Evolutionary conservation across 2,113 vertebrate species (phyloP), one percentile per base, ranked within the genome.

Genomic region (Phyllostomus discolor): DNA sequence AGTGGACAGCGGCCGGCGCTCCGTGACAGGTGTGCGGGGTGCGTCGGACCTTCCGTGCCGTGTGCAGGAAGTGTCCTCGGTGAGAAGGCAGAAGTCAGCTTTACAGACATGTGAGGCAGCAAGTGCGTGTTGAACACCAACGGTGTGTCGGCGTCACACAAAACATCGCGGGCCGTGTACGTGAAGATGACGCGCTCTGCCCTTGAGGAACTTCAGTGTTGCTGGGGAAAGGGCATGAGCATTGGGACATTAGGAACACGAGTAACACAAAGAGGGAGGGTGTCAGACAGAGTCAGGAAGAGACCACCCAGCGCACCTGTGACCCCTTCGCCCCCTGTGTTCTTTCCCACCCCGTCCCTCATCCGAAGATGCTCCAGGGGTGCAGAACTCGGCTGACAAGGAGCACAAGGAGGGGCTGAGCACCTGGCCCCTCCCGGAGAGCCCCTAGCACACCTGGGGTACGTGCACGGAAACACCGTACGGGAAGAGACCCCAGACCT

Each of bases 391-490:
- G 11, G 22, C 33, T 15, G 7, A n/a, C 15, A 1, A 2, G 46
- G 12, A 15, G 12, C 4, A 11, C 5, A 0, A 43, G 19, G 35
- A 35, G 35, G 22, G 16, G 48, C 48, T 3, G 35, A 93, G 82
- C 69, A 12, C 26, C 43, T 4, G 54, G 33, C 12, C 69, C 35
- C 69, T 24, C 54, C 19, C 4, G 0, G 5, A 1, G n/a, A 8
- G 41, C 15, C 54, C 50, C 38, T 4, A 10, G 50, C 0, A 0
- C 90, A 1, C 62, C 24, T 1, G 17, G 17, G 52, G 50, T 11
- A 31, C 15, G 0, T 0, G 2, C 50, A 17, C n/a, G 0, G 12
- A 33, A 20, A n/a, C 17, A 0, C 15, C 46, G 15, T 31, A 7
- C 52, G 10, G 78, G 10, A 59, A 48, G 72, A 69, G 10, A 15